Evolutionary conservation across 2,797 vertebrate genomes (phyloP).

Genomic region (Catharus ustulatus): DNA sequence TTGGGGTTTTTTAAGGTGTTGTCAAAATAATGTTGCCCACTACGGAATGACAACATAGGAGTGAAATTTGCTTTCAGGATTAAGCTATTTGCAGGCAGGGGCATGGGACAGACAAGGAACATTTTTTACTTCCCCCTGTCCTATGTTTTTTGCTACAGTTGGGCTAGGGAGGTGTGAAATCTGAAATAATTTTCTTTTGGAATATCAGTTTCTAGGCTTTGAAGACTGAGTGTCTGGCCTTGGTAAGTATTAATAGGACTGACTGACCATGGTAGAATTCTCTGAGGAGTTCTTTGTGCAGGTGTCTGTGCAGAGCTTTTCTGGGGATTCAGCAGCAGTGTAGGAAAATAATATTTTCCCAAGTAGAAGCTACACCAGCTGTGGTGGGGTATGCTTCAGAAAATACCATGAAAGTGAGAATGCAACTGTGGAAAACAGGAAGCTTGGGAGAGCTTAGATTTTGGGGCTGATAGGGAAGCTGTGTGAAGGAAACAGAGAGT

Average conservation of each 20-base stretch:
- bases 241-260: neutral
- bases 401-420: slow-evolving; percentile 24
- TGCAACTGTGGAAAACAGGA: slow-evolving; percentile 21
- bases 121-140: neutral
- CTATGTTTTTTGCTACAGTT: rapidly evolving
- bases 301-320: neutral
- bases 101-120: neutral
- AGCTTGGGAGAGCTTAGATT: slow-evolving; percentile 8
- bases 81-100: neutral
- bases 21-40: neutral
- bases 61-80: neutral
- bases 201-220: neutral
- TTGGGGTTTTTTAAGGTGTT: neutral
- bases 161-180: neutral
- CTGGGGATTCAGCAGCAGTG: neutral
- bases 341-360: neutral
- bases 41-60: neutral
- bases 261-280: neutral
- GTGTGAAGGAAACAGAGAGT: neutral
- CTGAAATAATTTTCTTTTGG: neutral
- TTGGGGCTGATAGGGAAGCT: neutral
- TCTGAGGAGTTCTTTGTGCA: neutral
- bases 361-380: neutral
- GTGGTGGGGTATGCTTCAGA: neutral
- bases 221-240: neutral